Conservation (phyloP, 2,888 invertebrate genomes). For the Masnerella sp. region DNA sequence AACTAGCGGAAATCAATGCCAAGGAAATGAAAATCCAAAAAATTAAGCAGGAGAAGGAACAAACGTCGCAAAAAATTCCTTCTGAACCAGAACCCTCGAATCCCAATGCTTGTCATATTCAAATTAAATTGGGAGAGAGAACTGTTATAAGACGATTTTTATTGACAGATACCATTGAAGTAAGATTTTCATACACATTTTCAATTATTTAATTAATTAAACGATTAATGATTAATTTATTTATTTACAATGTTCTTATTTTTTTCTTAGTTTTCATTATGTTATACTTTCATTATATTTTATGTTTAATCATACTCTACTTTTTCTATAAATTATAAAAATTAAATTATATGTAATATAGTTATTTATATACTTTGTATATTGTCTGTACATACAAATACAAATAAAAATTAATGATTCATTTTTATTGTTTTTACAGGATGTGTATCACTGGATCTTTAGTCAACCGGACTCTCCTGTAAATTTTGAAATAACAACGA, state of each 20-base stretch:
- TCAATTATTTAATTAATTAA: background rate
- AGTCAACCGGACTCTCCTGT: slow-evolving; percentile 95
- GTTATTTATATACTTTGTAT: too few relatives aligned
- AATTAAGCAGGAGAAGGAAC: slow-evolving; percentile 84
- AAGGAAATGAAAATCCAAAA: slow-evolving; percentile 80
- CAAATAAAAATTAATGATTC: too few relatives aligned
- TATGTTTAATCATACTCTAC: too few relatives aligned
- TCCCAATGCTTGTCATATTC: slow-evolving; percentile 87
- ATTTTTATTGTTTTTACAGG: slow-evolving; percentile 79
- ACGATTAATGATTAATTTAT: background rate
- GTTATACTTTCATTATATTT: too few relatives aligned
- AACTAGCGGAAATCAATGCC: slow-evolving; percentile 78
- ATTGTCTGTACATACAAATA: too few relatives aligned
- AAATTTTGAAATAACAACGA: slow-evolving; percentile 96
- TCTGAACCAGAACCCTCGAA: slow-evolving; percentile 86
- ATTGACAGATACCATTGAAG: slow-evolving; percentile 88
- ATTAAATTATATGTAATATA: too few relatives aligned
- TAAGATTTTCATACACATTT: slow-evolving; percentile 75
- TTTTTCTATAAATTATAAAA: too few relatives aligned
- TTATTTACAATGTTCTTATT: background rate
- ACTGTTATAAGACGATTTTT: slow-evolving; percentile 93
- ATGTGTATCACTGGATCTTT: slow-evolving; percentile 96
- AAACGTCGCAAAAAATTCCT: slow-evolving; percentile 83
- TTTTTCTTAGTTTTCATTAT: too few relatives aligned
- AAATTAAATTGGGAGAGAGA: slow-evolving; percentile 94